Evolutionary conservation across 2,113 vertebrate genomes (phyloP).

Genomic region (Mustelus asterias): DNA sequence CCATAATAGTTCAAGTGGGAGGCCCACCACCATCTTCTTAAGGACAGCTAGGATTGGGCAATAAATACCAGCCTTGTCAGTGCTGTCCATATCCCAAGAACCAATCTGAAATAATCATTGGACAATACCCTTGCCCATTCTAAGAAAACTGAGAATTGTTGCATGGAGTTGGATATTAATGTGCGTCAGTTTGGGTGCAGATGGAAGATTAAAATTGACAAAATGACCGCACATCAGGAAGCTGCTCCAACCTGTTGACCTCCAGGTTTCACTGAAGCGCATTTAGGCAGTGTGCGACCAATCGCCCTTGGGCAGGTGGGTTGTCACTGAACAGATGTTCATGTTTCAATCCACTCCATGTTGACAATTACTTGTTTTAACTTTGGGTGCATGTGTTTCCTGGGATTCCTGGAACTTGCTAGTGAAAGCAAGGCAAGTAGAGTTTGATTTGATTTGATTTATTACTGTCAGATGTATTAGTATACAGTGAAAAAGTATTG

Average conservation of each 20-base stretch:
- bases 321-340: not conserved
- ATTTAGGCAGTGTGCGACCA: not conserved
- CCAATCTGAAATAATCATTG: not conserved
- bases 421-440: not conserved
- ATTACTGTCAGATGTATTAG: no score
- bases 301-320: not conserved
- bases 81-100: not conserved
- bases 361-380: not conserved
- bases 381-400: not conserved
- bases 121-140: not conserved
- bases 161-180: not conserved
- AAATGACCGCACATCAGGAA: not conserved
- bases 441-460: not conserved
- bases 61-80: not conserved
- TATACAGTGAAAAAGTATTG: no score
- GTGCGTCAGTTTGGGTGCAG: not conserved
- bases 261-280: no score
- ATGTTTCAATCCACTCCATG: not conserved
- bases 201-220: not conserved
- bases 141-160: not conserved
- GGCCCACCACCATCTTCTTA: not conserved
- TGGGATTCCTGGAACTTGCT: not conserved
- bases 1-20: not conserved
- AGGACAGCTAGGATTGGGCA: not conserved
- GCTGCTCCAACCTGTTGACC: not conserved